phyloP scores from a whole-genome alignment of 2,797 vertebrate species.

The Hybognathus amarus region DNA sequence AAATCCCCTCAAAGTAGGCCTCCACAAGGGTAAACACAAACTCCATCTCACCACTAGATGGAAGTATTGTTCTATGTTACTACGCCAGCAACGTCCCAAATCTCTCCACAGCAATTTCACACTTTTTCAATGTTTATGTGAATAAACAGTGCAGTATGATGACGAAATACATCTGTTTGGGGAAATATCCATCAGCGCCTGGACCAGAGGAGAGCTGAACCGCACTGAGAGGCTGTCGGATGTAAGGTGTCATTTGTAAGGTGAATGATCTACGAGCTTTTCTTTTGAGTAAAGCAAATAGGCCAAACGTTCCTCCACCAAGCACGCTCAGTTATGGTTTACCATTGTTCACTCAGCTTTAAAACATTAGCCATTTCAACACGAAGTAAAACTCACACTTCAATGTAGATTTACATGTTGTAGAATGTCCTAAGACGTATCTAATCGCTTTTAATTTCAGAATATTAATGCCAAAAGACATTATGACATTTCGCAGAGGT shows the following conservation, averaged over 20 bases:
- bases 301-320: background rate
- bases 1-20: too few relatives aligned
- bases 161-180: slow-evolving; percentile 42
- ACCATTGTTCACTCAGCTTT: slow-evolving; percentile 11
- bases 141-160: slow-evolving; percentile 10
- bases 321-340: slow-evolving; percentile 6
- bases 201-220: slow-evolving; percentile 26
- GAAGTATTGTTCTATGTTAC: slow-evolving; percentile 25
- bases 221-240: slow-evolving; percentile 1
- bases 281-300: slow-evolving; percentile 31
- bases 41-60: slow-evolving; percentile 47
- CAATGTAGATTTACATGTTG: background rate
- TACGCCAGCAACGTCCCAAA: background rate
- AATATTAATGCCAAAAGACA: background rate
- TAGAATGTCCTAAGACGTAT: background rate
- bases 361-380: background rate
- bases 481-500: slow-evolving; percentile 33
- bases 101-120: slow-evolving; percentile 29
- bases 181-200: slow-evolving; percentile 35
- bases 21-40: too few relatives aligned
- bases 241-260: slow-evolving; percentile 10
- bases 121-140: slow-evolving; percentile 34
- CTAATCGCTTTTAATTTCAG: background rate
- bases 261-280: slow-evolving; percentile 22
- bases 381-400: background rate